Evolutionary conservation across 2,797 vertebrate genomes (phyloP).

Genomic region (Syngnathus acus): DNA sequence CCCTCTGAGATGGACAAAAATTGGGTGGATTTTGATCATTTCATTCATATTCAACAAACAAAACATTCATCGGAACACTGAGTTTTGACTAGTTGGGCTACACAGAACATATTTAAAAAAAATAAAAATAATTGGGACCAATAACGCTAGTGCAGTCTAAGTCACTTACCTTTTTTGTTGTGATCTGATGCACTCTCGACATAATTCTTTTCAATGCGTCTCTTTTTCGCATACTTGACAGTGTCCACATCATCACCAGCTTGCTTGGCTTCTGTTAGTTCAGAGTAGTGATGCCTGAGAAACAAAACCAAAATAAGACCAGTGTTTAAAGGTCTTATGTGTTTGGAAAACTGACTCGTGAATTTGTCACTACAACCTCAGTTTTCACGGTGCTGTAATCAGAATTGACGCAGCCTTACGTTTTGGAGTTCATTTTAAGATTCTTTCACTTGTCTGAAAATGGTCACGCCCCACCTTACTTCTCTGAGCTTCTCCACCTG

Average conservation of each 20-base stretch:
- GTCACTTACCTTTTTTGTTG: constrained; percentile 56
- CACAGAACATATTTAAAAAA: too few species aligned
- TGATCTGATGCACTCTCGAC: constrained; percentile 20
- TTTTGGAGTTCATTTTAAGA: too few species aligned
- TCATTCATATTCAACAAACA: too few species aligned
- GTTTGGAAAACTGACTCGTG: not conserved
- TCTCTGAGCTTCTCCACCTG: too few species aligned
- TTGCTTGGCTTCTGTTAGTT: constrained; percentile 36
- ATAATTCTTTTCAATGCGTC: constrained; percentile 45
- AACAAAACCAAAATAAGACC: not conserved
- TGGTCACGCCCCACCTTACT: too few species aligned
- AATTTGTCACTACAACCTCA: not conserved
- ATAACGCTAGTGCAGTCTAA: not conserved
- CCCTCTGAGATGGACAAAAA: too few species aligned
- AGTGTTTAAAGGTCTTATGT: not conserved
- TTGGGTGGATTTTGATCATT: too few species aligned
- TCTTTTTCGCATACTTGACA: constrained; percentile 58
- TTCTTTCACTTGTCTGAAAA: too few species aligned
- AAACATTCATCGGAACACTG: too few species aligned
- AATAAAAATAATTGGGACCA: not conserved
- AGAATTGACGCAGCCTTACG: not conserved
- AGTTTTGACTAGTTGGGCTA: too few species aligned
- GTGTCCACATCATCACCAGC: constrained; percentile 61
- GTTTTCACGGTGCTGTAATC: not conserved
- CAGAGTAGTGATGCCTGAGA: constrained; percentile 60